These are phyloP conservation scores for Callyntrura sp. DNA, from an alignment of 2,888 invertebrate species.

Conservation along the genomic window DNA sequence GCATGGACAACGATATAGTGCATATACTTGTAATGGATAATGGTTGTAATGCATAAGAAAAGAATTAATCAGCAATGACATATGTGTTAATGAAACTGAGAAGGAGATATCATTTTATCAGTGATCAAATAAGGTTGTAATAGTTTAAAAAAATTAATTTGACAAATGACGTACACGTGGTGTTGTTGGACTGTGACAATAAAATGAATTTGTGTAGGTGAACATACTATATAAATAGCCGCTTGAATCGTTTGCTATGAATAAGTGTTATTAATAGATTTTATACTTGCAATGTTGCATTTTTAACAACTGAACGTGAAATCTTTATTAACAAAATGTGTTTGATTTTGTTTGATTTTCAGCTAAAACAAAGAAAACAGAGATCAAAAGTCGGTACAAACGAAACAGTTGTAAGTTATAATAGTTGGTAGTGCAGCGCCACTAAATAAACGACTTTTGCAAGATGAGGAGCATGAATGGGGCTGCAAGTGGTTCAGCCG, in stretches of 20 bases:
- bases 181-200: not conserved
- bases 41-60: conserved; percentile 1
- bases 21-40: not conserved
- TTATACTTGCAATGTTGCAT: not conserved
- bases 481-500: conserved; percentile 74
- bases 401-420: not conserved
- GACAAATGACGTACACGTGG: not conserved
- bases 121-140: not conserved
- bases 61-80: not conserved
- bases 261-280: not conserved
- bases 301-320: too few relatives aligned
- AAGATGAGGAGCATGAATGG: conserved; percentile 83
- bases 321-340: not conserved
- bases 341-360: not conserved
- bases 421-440: not conserved
- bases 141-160: too few relatives aligned
- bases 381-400: not conserved
- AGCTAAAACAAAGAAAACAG: not conserved
- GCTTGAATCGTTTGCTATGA: not conserved
- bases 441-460: not conserved
- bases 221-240: not conserved
- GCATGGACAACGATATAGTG: not conserved
- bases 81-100: not conserved
- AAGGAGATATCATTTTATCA: not conserved
- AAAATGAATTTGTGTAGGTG: not conserved